Base-by-base conservation (phyloP, 2,888 invertebrate species). In the Pollenia angustigena region DNA sequence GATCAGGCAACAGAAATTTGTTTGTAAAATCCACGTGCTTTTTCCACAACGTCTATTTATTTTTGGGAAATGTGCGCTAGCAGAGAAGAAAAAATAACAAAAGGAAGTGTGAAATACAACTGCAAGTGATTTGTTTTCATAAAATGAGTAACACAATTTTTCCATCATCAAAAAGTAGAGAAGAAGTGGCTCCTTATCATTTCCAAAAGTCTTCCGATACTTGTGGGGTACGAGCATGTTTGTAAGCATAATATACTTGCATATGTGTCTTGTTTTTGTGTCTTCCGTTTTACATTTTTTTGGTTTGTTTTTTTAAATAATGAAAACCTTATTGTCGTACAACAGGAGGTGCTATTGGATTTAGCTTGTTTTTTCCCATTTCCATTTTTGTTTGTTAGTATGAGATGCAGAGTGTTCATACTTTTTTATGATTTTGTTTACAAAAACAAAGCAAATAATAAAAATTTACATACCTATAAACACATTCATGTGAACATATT, bases 211-310 rank as follows among this genome's bases (percentile, higher is more conserved):
- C 7, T 52, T n/a, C 10, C 2, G 1, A 52, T 52, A 6, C 52
- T n/a, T 12, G 10, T 12, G 12, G 12, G 11, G 11, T 46, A 10
- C 3, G 12, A 46, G 46, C 11, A 10, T 46, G 46, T 46, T 46
- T 8, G 8, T 46, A 46, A 10, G 46, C 11, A 46, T n/a, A n/a
- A n/a, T n/a, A n/a, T n/a, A n/a, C n/a, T n/a, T n/a, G n/a, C n/a
- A n/a, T n/a, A 58, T 40, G 16, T 66, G 64, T 64, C 52, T 46
- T 69, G 56, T 62, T 71, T 80, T 62, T 62, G 54, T 54, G 62
- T 72, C 54, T 72, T 81, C 54, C 64, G 71, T 40, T 81, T 72
- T 66, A 64, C 50, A 71, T 81, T 66, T 71, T 81, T 64, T 72
- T 66, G 74, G 72, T 54, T 72, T 62, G 10, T 42, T 58, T 81